These are phyloP conservation scores for Saccostrea glomerata DNA, from an alignment of 1,140 invertebrate species.

Conservation along the genomic window DNA sequence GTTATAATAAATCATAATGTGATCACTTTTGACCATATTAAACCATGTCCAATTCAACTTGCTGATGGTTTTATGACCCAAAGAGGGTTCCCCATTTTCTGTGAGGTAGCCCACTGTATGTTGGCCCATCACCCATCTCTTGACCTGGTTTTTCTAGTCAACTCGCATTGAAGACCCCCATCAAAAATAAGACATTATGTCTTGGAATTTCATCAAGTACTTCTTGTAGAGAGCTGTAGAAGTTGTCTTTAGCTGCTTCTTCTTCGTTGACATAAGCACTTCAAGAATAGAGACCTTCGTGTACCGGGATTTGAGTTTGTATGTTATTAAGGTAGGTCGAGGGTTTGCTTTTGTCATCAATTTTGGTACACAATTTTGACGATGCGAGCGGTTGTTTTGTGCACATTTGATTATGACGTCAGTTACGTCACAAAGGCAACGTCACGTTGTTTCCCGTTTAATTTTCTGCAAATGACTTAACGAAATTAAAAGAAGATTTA, in stretches of 20 bases:
- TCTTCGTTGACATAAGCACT: conserved; percentile 46
- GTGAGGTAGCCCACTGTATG: conserved; percentile 47
- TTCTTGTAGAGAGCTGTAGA: conserved; percentile 49
- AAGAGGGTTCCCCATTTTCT: conserved; percentile 58
- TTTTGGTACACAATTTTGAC: no score
- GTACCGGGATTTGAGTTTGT: no score
- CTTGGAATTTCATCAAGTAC: conserved; percentile 36
- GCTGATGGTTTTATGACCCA: conserved; percentile 58
- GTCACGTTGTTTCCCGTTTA: no score
- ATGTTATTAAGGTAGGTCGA: no score
- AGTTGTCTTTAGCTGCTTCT: conserved; percentile 51
- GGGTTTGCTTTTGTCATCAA: no score
- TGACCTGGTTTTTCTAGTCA: conserved; percentile 51
- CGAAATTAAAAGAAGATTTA: no score
- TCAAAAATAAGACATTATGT: conserved; percentile 44
- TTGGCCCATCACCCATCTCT: conserved; percentile 55
- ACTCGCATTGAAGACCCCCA: conserved; percentile 78
- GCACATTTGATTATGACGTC: no score
- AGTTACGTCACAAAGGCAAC: no score
- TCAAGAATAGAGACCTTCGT: conserved; percentile 31
- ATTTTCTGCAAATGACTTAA: no score
- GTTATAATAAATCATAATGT: conserved; percentile 56
- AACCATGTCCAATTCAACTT: conserved; percentile 61
- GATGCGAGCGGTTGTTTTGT: no score
- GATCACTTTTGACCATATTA: conserved; percentile 56